Evolutionary conservation across 2,797 vertebrate genomes (phyloP), one percentile per base, ranked within the genome.

Genomic region (Sebastes matsubarae): DNA sequence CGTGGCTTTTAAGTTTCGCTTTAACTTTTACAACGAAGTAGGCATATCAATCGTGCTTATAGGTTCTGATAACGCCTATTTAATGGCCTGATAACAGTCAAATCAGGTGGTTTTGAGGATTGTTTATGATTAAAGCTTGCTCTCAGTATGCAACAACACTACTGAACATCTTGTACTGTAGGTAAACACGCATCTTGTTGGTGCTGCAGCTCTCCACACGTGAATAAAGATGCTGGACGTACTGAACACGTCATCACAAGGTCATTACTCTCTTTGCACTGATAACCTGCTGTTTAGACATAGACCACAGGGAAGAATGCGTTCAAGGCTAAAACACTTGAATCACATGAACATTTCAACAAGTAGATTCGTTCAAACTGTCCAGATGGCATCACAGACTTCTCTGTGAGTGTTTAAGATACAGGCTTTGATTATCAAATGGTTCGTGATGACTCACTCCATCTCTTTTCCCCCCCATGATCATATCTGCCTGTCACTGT

Each of bases 371-470:
- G 59, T 70, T 77, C 13, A 75, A 79, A 86, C 32, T 50, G 68
- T 75, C 87, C 90, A 92, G 91, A 90, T 90, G 89, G 86, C 86
- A 58, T 80, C 87, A 74, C 83, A 85, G 77, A 71, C 81, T 52
- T 87, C 36, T 74, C 24, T 63, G 66, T 70, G 72, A 75, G 79
- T 88, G 82, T 80, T 84, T 42, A 86, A 88, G 63, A 91, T 58
- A 32, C 80, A 74, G 55, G 24, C 75, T 68, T 69, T 38, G 60
- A 73, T 80, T 84, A 22, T 81, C 24, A 54, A 87, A 72, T 58
- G 68, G 64, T 78, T 77, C 42, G 75, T 82, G 83, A 88, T 82
- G 83, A 89, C 75, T 80, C 81, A 77, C n/a, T 73, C 64, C 65
- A 8, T 77, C 69, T n/a, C 27, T 29, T 73, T 55, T 0, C 38